Conservation (phyloP, 2,797 vertebrate genomes). For the Setipinna tenuifilis region DNA sequence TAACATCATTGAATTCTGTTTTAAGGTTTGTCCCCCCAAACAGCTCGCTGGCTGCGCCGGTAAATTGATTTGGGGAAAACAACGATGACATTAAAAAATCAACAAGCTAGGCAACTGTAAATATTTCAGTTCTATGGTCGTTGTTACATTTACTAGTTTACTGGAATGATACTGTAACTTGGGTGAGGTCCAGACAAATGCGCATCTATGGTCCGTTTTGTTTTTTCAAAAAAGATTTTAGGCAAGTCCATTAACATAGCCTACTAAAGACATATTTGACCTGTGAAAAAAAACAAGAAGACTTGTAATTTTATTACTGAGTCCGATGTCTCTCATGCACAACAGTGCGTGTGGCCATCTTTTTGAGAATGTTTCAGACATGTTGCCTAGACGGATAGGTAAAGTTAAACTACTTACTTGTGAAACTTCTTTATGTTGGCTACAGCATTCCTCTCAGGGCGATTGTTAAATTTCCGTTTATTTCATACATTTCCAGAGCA, state of each 20-base stretch:
- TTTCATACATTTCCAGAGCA: conserved; percentile 54
- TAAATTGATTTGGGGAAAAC: neutral
- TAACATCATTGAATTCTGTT: neutral
- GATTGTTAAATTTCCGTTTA: conserved; percentile 45
- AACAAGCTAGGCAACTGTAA: neutral
- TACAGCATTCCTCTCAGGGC: conserved; percentile 54
- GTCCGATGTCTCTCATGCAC: neutral
- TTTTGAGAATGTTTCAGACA: neutral
- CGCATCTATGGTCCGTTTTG: neutral
- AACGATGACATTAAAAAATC: neutral
- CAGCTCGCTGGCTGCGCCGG: neutral
- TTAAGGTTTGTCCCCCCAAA: neutral
- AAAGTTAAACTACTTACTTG: conserved; percentile 55
- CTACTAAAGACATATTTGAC: neutral
- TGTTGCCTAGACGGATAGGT: neutral
- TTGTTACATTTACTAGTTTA: neutral
- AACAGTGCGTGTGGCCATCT: neutral
- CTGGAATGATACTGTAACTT: neutral
- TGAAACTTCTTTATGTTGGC: conserved; percentile 58
- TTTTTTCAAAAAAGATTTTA: neutral
- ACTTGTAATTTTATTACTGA: neutral
- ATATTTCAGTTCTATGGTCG: neutral
- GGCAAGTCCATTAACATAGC: neutral
- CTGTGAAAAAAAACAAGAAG: neutral
- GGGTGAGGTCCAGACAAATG: neutral